Evolutionary conservation across 2,113 vertebrate species (phyloP).

Genomic region (Calypte anna): DNA sequence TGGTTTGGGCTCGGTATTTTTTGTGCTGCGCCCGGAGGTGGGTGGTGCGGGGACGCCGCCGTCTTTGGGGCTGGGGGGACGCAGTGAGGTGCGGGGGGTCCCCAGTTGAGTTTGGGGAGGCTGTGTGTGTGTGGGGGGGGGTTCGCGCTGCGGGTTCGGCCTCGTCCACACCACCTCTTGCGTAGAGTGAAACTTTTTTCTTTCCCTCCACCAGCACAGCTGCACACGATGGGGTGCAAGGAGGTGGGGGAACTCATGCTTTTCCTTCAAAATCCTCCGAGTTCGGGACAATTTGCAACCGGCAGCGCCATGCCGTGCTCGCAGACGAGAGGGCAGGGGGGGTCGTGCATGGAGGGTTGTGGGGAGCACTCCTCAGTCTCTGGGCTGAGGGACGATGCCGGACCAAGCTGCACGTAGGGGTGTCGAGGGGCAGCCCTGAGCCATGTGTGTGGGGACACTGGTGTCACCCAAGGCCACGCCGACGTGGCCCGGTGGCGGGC

Average conservation of each 20-base stretch:
- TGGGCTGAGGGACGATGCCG: not conserved
- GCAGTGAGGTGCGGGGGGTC: not conserved
- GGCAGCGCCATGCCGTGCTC: not conserved
- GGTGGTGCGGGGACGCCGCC: not conserved
- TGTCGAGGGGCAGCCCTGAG: not conserved
- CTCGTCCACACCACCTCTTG: not conserved
- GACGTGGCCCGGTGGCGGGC: not conserved
- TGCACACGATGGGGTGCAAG: not conserved
- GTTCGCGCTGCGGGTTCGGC: not conserved
- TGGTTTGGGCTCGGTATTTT: slow-evolving; percentile 18
- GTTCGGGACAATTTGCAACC: not conserved
- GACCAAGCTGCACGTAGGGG: rapidly evolving
- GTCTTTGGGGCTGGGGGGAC: not conserved
- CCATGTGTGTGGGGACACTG: not conserved
- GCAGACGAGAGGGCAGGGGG: not conserved
- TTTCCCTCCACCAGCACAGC: not conserved
- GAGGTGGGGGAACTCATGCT: not conserved
- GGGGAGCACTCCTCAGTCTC: not conserved
- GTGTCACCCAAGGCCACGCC: slow-evolving; percentile 3
- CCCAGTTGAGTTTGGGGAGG: not conserved
- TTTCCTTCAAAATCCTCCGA: not conserved
- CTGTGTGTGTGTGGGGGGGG: not conserved
- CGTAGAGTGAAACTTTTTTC: not conserved
- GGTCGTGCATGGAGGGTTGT: not conserved
- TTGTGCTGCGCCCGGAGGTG: not conserved